Percentiles rank a stretch among this genome's conserved stretches.
Conservation (phyloP, 2,888 invertebrate species). For the Platycheirus rosarum region DNA sequence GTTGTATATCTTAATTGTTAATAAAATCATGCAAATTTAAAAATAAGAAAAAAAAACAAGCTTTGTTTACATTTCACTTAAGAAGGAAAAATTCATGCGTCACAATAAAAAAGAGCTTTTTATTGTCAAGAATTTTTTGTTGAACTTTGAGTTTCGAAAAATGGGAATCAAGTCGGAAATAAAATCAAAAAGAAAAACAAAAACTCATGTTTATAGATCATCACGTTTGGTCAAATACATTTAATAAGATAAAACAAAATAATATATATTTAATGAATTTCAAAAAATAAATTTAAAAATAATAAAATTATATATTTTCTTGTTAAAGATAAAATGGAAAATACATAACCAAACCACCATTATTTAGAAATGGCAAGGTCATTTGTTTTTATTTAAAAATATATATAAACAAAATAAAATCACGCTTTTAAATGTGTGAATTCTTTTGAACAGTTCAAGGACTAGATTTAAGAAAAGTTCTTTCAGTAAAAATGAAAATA, state of each 20-base stretch:
- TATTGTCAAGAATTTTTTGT: conserved; percentile 9
- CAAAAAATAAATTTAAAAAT: not conserved
- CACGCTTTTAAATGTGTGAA: no score
- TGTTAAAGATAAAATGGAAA: not conserved
- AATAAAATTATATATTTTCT: not conserved
- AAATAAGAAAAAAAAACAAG: conserved; percentile 27
- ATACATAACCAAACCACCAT: not conserved
- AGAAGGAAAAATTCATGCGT: conserved; percentile 44
- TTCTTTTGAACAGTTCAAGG: conserved; percentile 14
- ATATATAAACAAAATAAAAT: conserved; percentile 1
- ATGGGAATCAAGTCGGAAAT: conserved; percentile 11
- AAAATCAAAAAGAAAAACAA: not conserved
- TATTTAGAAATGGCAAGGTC: conserved; percentile 23
- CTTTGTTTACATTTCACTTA: conserved; percentile 39
- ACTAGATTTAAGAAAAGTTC: not conserved
- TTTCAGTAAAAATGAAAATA: not conserved
- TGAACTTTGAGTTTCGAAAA: conserved; percentile 27
- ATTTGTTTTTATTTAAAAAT: conserved; percentile 7
- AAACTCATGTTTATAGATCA: not conserved
- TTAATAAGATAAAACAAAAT: not conserved
- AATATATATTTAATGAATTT: conserved; percentile 2
- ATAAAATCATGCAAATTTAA: conserved; percentile 22
- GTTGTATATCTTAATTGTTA: not conserved
- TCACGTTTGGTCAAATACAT: conserved; percentile 1
- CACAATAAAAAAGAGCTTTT: conserved; percentile 29